phyloP scores from a whole-genome alignment of 2,797 vertebrate genomes.

The Sebastes cheni region DNA sequence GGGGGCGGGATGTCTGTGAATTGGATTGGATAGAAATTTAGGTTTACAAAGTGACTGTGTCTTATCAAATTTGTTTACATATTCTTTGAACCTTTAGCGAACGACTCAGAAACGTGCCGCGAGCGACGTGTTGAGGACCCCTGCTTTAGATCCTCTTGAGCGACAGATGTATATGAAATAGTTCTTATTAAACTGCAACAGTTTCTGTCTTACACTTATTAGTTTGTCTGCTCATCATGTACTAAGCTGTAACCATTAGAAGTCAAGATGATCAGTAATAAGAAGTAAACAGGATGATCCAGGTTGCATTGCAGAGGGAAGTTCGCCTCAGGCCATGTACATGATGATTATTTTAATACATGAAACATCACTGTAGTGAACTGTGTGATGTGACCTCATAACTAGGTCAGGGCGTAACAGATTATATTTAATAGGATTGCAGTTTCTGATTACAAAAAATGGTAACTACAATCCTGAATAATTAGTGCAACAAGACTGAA shows the following conservation, averaged over 20 bases:
- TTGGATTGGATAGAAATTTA: too few species aligned
- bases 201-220: background rate
- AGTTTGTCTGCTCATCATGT: background rate
- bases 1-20: too few species aligned
- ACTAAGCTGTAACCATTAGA: background rate
- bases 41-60: too few species aligned
- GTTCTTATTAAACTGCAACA: too few species aligned
- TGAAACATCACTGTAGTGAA: background rate
- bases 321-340: background rate
- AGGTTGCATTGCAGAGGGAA: background rate
- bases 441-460: background rate
- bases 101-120: too few species aligned
- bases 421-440: background rate
- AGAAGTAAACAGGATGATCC: background rate
- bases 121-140: too few species aligned
- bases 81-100: too few species aligned
- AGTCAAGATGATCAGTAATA: background rate
- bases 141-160: background rate
- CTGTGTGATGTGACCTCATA: background rate
- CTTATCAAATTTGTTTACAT: too few species aligned
- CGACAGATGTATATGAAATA: background rate
- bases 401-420: background rate
- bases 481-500: background rate
- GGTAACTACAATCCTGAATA: background rate
- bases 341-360: background rate